Evolutionary conservation across 2,797 vertebrate species (phyloP).

Genomic region (Pogonophryne albipinna): DNA sequence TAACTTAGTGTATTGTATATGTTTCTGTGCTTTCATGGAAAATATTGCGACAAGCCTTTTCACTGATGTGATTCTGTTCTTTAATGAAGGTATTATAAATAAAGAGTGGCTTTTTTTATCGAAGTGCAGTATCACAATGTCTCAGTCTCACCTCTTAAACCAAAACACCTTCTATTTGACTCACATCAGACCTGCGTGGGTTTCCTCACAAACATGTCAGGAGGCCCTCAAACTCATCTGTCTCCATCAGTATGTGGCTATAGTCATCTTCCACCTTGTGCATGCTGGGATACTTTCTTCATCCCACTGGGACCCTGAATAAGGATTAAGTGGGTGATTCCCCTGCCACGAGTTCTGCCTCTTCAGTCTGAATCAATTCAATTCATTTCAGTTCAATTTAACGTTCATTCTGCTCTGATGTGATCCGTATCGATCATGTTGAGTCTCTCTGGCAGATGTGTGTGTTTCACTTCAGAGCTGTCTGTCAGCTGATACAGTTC

Average conservation of each 20-base stretch:
- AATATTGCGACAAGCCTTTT: not conserved
- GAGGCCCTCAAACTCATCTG: not conserved
- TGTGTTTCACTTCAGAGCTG: constrained; percentile 83
- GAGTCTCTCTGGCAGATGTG: constrained; percentile 59
- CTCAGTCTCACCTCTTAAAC: not conserved
- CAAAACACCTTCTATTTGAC: not conserved
- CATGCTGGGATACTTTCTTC: constrained; percentile 26
- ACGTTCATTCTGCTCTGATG: constrained; percentile 49
- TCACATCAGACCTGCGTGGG: not conserved
- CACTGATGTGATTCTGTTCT: not conserved
- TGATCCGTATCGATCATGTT: constrained; percentile 60
- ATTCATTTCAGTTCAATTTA: constrained; percentile 62
- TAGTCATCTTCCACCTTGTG: constrained; percentile 1
- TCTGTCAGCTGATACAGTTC: constrained; percentile 80
- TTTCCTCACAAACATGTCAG: constrained; percentile 1
- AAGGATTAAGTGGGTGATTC: constrained; percentile 37
- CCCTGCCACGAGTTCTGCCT: constrained; percentile 37
- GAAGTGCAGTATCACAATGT: not conserved
- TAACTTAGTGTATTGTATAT: not conserved
- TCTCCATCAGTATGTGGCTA: constrained; percentile 2
- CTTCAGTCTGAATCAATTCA: constrained; percentile 55
- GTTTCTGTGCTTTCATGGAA: not conserved
- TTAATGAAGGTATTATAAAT: not conserved
- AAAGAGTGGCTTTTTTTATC: not conserved
- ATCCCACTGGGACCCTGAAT: constrained; percentile 40